Conservation (phyloP, 2,888 invertebrate genomes). For the Monoplex corrugatus region DNA sequence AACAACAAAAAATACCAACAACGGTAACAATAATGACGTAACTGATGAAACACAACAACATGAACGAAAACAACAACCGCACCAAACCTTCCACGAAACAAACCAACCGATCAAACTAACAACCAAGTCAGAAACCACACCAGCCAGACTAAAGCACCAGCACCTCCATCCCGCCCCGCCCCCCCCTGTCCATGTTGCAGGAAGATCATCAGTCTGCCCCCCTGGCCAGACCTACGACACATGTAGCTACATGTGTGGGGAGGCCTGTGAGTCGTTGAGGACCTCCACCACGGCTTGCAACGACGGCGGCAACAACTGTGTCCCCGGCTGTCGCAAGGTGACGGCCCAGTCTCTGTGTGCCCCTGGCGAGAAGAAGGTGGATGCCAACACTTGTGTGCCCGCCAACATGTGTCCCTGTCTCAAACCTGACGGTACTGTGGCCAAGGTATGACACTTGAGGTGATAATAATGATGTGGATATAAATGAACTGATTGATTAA, state of each 20-base stretch:
- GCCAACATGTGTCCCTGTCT: constrained; percentile 89
- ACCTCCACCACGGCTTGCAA: constrained; percentile 64
- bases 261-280: constrained; percentile 84
- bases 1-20: too few species aligned
- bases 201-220: neutral
- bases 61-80: too few species aligned
- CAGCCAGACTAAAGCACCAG: too few species aligned
- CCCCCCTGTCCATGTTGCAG: too few species aligned
- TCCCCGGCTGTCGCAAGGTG: constrained; percentile 67
- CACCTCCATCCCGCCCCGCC: too few species aligned
- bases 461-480: too few species aligned
- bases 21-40: too few species aligned
- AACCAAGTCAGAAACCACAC: too few species aligned
- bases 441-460: constrained; percentile 85
- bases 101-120: too few species aligned
- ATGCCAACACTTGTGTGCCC: constrained; percentile 88
- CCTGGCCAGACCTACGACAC: constrained; percentile 74
- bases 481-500: too few species aligned
- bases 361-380: constrained; percentile 78
- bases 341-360: constrained; percentile 60
- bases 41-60: too few species aligned
- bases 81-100: too few species aligned
- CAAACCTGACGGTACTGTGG: constrained; percentile 85
- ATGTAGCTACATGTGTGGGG: constrained; percentile 89
- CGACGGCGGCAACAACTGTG: constrained; percentile 76